Conservation (phyloP, 2,113 vertebrate genomes). For the Scytalopus superciliaris region DNA sequence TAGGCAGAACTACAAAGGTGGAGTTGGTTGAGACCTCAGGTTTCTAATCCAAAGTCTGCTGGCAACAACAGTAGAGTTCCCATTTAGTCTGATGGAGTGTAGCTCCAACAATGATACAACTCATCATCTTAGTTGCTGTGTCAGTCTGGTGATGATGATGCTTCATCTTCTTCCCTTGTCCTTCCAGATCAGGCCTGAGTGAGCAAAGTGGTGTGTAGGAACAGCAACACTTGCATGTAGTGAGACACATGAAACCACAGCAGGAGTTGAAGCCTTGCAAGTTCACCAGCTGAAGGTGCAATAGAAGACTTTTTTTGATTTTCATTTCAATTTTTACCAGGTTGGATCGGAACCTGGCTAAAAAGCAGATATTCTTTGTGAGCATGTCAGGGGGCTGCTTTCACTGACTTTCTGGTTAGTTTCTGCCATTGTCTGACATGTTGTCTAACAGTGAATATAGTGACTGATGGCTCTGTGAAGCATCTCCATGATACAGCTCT, state of each 20-base stretch:
- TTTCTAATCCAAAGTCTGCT: background rate
- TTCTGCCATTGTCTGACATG: background rate
- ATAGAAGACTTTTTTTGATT: background rate
- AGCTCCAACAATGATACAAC: background rate
- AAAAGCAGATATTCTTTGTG: background rate
- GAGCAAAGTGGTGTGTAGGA: background rate
- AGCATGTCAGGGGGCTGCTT: background rate
- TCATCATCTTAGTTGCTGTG: background rate
- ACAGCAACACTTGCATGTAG: background rate
- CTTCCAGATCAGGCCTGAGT: background rate
- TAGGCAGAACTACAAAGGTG: background rate
- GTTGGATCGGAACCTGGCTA: background rate
- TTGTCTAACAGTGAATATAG: accelerated
- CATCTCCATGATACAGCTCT: background rate
- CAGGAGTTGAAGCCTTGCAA: background rate
- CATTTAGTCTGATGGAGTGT: background rate
- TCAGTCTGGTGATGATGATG: background rate
- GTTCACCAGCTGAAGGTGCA: background rate
- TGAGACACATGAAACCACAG: background rate
- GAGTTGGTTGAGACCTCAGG: background rate
- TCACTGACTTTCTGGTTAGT: background rate
- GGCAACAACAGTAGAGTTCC: background rate
- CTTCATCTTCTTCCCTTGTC: background rate
- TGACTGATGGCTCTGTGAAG: background rate
- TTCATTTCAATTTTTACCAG: background rate